These are phyloP conservation scores for Vulpes lagopus DNA, from an alignment of 2,113 vertebrate species.

Conservation along the genomic window DNA sequence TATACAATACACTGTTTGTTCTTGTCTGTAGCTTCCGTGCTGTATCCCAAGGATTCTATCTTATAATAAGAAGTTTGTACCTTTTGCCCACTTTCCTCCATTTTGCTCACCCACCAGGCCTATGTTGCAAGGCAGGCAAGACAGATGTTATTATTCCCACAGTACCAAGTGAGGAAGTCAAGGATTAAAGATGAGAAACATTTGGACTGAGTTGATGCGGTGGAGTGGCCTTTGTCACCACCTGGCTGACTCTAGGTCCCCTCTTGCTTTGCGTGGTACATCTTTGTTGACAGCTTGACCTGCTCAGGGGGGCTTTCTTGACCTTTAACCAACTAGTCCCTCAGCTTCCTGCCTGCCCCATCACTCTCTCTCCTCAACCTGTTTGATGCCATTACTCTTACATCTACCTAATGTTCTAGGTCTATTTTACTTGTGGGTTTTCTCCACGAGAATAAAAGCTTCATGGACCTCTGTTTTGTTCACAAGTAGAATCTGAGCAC, in stretches of 20 bases:
- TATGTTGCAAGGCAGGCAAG: neutral
- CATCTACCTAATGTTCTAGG: neutral
- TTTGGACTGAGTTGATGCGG: neutral
- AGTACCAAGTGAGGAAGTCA: neutral
- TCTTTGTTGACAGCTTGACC: neutral
- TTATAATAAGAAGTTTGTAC: neutral
- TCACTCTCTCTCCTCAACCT: neutral
- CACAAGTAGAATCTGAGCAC: neutral
- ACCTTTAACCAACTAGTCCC: neutral
- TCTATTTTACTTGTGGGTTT: neutral
- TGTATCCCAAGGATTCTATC: neutral
- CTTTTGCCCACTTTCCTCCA: neutral
- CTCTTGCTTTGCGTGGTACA: neutral
- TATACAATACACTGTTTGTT: neutral
- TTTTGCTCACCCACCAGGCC: neutral
- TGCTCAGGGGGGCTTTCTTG: neutral
- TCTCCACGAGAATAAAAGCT: neutral
- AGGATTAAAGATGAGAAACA: neutral
- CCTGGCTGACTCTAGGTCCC: neutral
- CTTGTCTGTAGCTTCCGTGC: neutral
- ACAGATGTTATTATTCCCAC: neutral
- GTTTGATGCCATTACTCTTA: no score
- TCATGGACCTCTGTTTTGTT: neutral
- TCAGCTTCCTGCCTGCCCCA: neutral
- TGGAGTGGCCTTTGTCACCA: neutral